Percentiles rank a stretch among this genome's conserved stretches.
Conservation (phyloP, 1,140 invertebrate genomes). For the Apolygus lucorum region DNA sequence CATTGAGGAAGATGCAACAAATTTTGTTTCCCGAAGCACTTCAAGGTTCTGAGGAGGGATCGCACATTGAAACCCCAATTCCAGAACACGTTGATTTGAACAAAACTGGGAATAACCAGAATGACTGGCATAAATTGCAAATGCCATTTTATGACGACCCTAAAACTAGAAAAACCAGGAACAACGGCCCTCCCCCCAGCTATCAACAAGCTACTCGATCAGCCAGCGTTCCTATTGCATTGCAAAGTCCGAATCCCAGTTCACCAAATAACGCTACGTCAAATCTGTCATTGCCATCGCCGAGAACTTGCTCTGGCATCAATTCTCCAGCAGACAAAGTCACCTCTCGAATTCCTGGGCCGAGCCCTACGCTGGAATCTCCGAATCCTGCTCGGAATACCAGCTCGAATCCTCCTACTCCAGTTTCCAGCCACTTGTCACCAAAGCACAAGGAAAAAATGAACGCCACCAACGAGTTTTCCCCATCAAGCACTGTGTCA, state of each 20-base stretch:
- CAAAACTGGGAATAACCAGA: constrained; percentile 42
- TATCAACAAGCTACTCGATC: constrained; percentile 73
- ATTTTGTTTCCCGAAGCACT: constrained; percentile 57
- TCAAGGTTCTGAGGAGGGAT: constrained; percentile 38
- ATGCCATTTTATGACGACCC: constrained; percentile 68
- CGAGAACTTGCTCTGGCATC: constrained; percentile 55
- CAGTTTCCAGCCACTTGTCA: constrained; percentile 46
- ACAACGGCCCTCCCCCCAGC: constrained; percentile 70
- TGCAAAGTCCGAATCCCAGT: constrained; percentile 59
- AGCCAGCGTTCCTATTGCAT: constrained; percentile 71
- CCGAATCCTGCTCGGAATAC: constrained; percentile 41
- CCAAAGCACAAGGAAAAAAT: constrained; percentile 41
- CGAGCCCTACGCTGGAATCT: constrained; percentile 53
- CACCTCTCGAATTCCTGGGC: constrained; percentile 47
- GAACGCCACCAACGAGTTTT: constrained; percentile 33
- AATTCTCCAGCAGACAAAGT: constrained; percentile 57
- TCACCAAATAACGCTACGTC: constrained; percentile 61
- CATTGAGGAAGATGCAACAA: constrained; percentile 84
- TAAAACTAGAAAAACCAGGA: constrained; percentile 43
- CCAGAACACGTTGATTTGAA: constrained; percentile 26
- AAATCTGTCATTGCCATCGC: constrained; percentile 60
- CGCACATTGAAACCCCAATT: constrained; percentile 31
- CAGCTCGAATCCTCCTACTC: constrained; percentile 43
- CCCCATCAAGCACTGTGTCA: constrained; percentile 38
- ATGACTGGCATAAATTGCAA: constrained; percentile 85